A percentile compares a stretch with the other conserved stretches of the same genome.
Evolutionary conservation across 2,888 invertebrate species (phyloP).

Genomic region (Pachydiplax longipennis): DNA sequence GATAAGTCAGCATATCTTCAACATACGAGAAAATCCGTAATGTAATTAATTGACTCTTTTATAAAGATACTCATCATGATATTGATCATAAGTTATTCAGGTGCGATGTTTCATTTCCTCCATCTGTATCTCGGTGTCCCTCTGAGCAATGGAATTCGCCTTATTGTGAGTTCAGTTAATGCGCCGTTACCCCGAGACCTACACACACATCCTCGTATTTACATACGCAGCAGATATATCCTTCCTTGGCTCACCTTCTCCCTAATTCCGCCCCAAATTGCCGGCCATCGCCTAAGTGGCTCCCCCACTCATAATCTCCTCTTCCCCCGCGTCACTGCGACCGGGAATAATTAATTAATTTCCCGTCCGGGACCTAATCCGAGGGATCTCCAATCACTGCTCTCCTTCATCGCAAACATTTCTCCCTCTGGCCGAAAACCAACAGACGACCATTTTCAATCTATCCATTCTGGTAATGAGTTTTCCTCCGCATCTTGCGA

Average conservation of each 20-base stretch:
- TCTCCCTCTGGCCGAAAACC: slow-evolving; percentile 17
- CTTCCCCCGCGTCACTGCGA: neutral
- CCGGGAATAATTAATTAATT: slow-evolving; percentile 1
- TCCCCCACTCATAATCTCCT: neutral
- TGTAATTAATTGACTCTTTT: too few relatives aligned
- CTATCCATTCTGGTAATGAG: slow-evolving; percentile 41
- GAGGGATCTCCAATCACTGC: neutral
- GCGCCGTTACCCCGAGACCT: neutral
- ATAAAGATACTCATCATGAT: too few relatives aligned
- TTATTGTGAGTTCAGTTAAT: neutral
- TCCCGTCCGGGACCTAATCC: neutral
- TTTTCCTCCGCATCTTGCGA: slow-evolving; percentile 23
- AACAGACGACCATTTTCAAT: slow-evolving; percentile 29
- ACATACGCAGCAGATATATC: neutral
- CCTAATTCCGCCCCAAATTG: neutral
- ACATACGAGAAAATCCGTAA: too few relatives aligned
- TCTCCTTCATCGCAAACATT: neutral
- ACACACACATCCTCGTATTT: neutral
- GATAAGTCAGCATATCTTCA: too few relatives aligned
- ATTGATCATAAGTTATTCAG: too few relatives aligned
- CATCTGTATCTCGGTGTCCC: too few relatives aligned
- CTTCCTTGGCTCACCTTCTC: neutral
- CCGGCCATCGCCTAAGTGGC: neutral
- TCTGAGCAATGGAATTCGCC: neutral
- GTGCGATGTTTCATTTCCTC: too few relatives aligned